Conservation (phyloP, 2,888 invertebrate genomes). For the Suillia variegata region DNA sequence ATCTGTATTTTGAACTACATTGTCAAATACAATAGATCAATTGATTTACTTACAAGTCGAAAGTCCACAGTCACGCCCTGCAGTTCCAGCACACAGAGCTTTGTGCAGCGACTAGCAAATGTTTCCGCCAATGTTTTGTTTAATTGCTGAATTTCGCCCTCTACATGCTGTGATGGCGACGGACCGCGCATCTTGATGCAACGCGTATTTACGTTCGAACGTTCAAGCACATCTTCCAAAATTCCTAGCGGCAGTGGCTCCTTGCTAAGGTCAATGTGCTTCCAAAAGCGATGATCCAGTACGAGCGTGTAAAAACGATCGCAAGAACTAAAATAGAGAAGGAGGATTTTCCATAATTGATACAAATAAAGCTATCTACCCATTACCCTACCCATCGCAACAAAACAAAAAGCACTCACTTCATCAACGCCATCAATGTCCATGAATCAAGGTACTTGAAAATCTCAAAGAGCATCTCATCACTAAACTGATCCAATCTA, state of each 20-base stretch:
- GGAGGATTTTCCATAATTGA: neutral
- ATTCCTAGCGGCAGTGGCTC: constrained; percentile 46
- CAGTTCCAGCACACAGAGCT: constrained; percentile 48
- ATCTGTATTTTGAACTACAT: neutral
- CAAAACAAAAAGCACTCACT: constrained; percentile 40
- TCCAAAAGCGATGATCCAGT: constrained; percentile 57
- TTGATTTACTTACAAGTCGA: constrained; percentile 47
- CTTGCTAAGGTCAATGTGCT: constrained; percentile 50
- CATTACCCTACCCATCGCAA: neutral
- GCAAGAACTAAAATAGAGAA: constrained; percentile 47
- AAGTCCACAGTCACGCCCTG: constrained; percentile 58
- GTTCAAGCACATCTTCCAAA: constrained; percentile 48
- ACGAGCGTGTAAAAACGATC: constrained; percentile 50
- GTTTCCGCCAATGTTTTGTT: constrained; percentile 46
- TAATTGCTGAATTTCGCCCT: constrained; percentile 46
- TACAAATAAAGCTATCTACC: neutral
- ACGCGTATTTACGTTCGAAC: constrained; percentile 39
- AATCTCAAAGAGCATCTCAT: constrained; percentile 58
- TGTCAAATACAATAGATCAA: neutral
- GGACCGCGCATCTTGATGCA: constrained; percentile 53
- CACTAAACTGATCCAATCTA: constrained; percentile 47
- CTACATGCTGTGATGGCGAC: constrained; percentile 44
- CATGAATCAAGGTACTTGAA: constrained; percentile 55
- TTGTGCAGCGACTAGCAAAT: constrained; percentile 45
- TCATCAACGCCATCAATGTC: constrained; percentile 50